phyloP scores from a whole-genome alignment of 2,113 vertebrate genomes.

The Galbula dea region DNA sequence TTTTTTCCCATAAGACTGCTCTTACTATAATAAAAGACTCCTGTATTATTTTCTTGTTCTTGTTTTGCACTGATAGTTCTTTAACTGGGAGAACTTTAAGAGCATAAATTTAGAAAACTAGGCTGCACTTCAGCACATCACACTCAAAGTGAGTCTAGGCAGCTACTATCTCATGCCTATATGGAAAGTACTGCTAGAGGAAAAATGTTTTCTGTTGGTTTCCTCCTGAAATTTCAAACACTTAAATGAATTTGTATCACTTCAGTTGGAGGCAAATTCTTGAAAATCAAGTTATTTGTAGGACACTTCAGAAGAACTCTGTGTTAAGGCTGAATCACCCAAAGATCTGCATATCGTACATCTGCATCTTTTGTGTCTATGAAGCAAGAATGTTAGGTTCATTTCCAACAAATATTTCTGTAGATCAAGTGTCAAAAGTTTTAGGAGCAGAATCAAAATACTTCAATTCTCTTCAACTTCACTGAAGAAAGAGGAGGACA shows the following conservation, averaged over 20 bases:
- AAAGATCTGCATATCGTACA: rapidly evolving
- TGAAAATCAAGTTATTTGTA: background rate
- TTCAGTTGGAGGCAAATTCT: background rate
- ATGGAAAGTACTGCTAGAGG: background rate
- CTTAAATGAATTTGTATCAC: background rate
- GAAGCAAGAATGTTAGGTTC: background rate
- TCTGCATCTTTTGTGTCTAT: background rate
- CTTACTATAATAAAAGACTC: background rate
- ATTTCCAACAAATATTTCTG: background rate
- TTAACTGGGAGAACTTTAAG: background rate
- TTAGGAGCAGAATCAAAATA: background rate
- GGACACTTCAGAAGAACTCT: background rate
- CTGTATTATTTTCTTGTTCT: background rate
- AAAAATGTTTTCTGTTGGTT: background rate
- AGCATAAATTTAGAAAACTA: background rate
- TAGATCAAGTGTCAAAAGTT: background rate
- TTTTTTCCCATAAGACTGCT: background rate
- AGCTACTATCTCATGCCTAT: background rate
- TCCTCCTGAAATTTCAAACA: background rate
- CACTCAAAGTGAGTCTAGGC: background rate
- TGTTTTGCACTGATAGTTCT: background rate
- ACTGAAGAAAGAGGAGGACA: background rate
- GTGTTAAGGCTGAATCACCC: background rate
- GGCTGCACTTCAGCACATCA: background rate
- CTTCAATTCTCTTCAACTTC: background rate